Evolutionary conservation across 2,888 invertebrate species (phyloP), one percentile per base, ranked within the genome.

Genomic region (Clistopyga incitator): DNA sequence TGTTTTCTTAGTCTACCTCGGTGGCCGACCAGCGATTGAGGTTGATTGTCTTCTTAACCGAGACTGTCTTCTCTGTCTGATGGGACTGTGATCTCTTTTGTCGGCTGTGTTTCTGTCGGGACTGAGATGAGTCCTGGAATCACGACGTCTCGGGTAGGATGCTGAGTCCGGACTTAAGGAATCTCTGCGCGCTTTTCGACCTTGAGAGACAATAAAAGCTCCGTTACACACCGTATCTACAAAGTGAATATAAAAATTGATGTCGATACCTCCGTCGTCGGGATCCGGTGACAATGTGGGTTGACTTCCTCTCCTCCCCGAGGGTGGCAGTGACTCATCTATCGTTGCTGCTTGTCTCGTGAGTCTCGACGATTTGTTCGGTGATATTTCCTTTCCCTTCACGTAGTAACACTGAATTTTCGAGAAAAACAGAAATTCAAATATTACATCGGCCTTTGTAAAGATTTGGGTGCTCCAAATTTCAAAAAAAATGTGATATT

Each of bases 91-190:
- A 86, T 97, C 97, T 11, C 97, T 95, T 82, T 88, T 89, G 82
- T 92, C 93, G 67, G 89, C 91, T n/a, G 96, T 96, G 72, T 95
- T 95, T 77, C 97, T 95, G 90, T 97, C 97, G 0, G 97, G 97
- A 86, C 97, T 97, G 70, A 97, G 92, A 91, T 97, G 97, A 0
- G 96, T 95, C 50, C 96, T 95, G 0, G 97, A 97, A 86, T 97
- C 97, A 59, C 97, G 94, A 3, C 96, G 94, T 29, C 95, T 94
- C 47, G 96, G 94, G 88, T 93, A 91, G 79, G 97, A 96, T 3
- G 98, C 98, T 84, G 98, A 98, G 92, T 98, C 98, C 0, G 98
- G 98, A 85, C 97, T 98, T n/a, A 98, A 93, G 0, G 98, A 98
- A 91, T 98, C 98, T 61, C 98, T 95, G 23, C 98, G 94, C 0